Conservation (phyloP, 2,888 invertebrate genomes). For the Drosophila villosipedis region DNA sequence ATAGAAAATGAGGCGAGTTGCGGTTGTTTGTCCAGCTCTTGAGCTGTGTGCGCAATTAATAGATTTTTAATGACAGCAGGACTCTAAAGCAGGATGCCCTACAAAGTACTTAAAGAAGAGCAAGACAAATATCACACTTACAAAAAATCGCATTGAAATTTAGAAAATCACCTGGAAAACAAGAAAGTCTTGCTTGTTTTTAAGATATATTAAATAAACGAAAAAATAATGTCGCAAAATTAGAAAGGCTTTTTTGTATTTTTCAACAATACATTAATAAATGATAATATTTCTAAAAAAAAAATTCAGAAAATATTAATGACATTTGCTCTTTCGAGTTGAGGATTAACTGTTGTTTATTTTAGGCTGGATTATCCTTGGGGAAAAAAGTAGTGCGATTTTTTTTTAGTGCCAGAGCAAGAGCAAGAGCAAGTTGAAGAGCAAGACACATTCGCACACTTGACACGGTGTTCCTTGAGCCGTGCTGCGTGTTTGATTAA, state of each 20-base stretch:
- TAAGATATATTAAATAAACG: neutral
- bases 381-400: neutral
- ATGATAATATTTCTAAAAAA: neutral
- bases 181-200: neutral
- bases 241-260: neutral
- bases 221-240: neutral
- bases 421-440: slow-evolving; percentile 8
- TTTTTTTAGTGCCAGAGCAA: neutral
- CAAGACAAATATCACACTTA: neutral
- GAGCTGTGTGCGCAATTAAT: slow-evolving; percentile 80
- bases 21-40: slow-evolving; percentile 61
- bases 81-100: slow-evolving; percentile 7
- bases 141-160: neutral
- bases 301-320: neutral
- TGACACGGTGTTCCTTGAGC: slow-evolving; percentile 58
- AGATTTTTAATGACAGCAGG: slow-evolving; percentile 77
- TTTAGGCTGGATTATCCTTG: neutral
- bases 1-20: neutral
- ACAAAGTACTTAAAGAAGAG: neutral
- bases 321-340: neutral
- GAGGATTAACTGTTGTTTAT: neutral
- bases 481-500: slow-evolving; percentile 79
- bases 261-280: neutral
- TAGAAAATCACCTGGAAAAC: neutral
- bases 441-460: slow-evolving; percentile 46